Base-by-base conservation (phyloP, 2,888 invertebrate species). In the Kryphioiulus occultus region DNA sequence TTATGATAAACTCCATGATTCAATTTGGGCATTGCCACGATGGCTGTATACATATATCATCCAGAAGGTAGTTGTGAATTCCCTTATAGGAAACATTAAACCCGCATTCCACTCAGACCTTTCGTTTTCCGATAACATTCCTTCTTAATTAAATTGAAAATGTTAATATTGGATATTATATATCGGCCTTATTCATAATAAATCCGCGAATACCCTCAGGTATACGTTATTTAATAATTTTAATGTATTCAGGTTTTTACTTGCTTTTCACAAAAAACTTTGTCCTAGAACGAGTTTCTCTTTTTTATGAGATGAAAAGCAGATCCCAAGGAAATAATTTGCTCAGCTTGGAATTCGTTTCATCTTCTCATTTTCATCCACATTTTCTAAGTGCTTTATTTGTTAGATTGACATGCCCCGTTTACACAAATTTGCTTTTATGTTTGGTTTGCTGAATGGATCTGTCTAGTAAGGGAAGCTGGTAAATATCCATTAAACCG, bases 361-460 rank as follows among this genome's bases (percentile, higher is more conserved):
- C 26, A 78, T 26, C 30, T 78, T 78, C 68, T 26, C 68, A 78
- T 30, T 78, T 78, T 30, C 30, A 30, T 78, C 30, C 78, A 17
- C 78, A 78, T 78, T 78, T 53, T 78, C 26, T 78, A 30, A 30
- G 78, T 78, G 30, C 78, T 78, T 30, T 30, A 78, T 30, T 78
- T 78, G 78, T 15, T 4, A 17, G 78, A 30, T 78, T 78, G 78
- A 78, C 78, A 78, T 78, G 30, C 78, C 12, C 26, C 17, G 78
- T 30, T 78, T 78, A 78, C 78, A 78, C 26, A 78, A 78, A 78
- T 78, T 78, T 78, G 78, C 78, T 78, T 30, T 78, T 78, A 78
- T 78, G 78, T 78, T 78, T 78, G 78, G 30, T 78, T 78, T 78
- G 78, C 78, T 78, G 78, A 78, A 78, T 30, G 59, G 59, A 68